A percentile compares a stretch with the other conserved stretches of the same genome.
These are phyloP conservation scores for Acrobasis consociella DNA, from an alignment of 2,888 invertebrate species.

Conservation along the genomic window DNA sequence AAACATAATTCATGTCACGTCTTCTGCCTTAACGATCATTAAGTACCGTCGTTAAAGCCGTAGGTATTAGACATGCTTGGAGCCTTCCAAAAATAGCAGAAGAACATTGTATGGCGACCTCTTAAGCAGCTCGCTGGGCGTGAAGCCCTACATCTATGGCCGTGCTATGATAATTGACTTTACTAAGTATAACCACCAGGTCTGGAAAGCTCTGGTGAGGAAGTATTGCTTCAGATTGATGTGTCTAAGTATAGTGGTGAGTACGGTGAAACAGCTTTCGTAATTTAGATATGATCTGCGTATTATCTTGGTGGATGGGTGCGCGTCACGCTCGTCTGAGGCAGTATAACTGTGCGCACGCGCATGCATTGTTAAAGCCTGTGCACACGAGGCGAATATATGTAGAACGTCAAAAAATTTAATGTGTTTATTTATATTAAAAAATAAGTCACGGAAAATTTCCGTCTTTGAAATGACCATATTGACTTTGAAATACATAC, in stretches of 20 bases:
- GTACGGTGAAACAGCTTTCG: conserved; percentile 33
- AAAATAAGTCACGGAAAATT: no score
- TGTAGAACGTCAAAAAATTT: no score
- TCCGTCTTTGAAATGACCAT: no score
- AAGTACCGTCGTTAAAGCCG: conserved; percentile 5
- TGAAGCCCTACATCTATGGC: conserved; percentile 48
- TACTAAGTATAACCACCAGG: conserved; percentile 28
- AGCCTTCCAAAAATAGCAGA: conserved; percentile 11
- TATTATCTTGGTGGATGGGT: conserved; percentile 45
- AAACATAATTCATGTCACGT: conserved; percentile 17
- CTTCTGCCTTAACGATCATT: conserved; percentile 17
- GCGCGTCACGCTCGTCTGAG: conserved; percentile 44
- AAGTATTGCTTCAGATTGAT: conserved; percentile 9
- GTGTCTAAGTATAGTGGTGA: conserved; percentile 30
- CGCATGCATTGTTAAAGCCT: conserved; percentile 35
- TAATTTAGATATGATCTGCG: conserved; percentile 53
- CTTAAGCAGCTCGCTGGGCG: conserved; percentile 48
- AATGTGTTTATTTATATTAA: no score
- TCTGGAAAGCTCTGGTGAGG: conserved; percentile 23
- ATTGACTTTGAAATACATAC: no score
- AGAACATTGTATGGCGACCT: conserved; percentile 19
- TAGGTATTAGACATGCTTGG: conserved; percentile 16
- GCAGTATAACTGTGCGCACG: conserved; percentile 36
- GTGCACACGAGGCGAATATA: background rate
- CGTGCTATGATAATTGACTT: conserved; percentile 43